Evolutionary conservation across 1,140 invertebrate species (phyloP).

Genomic region (Zelostemma sp.): DNA sequence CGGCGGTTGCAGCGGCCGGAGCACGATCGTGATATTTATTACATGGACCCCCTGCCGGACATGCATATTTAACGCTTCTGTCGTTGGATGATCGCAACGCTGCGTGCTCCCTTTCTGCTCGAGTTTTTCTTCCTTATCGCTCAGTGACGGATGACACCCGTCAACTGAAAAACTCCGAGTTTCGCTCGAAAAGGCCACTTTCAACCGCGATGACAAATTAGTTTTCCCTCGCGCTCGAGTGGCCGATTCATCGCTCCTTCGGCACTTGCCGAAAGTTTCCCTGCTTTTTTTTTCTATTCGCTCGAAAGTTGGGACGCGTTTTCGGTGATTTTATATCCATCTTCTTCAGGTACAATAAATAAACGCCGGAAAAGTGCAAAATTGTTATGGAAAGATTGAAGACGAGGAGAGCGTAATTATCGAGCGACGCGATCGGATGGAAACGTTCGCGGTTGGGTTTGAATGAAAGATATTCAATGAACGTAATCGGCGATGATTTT

Average conservation of each 20-base stretch:
- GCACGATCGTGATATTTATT: slow-evolving; percentile 66
- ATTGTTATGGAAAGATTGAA: not conserved
- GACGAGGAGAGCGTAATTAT: slow-evolving; percentile 1
- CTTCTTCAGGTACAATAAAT: not conserved
- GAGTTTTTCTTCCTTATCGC: slow-evolving; percentile 22
- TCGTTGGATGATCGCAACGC: slow-evolving; percentile 41
- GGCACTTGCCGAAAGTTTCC: no score
- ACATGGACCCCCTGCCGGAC: slow-evolving; percentile 67
- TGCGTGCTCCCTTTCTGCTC: slow-evolving; percentile 16
- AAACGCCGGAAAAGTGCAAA: not conserved
- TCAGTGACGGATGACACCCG: slow-evolving; percentile 20
- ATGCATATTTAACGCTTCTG: slow-evolving; percentile 67
- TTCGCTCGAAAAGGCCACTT: no score
- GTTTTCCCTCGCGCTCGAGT: no score
- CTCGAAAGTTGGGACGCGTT: not conserved
- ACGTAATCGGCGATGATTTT: slow-evolving; percentile 22
- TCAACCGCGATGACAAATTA: no score
- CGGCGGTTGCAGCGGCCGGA: slow-evolving; percentile 45
- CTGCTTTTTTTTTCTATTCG: not conserved
- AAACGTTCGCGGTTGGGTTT: not conserved
- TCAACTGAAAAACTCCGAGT: no score
- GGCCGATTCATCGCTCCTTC: no score
- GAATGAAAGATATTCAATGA: slow-evolving; percentile 12
- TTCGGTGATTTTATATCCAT: not conserved
- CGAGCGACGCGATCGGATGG: not conserved